Percentiles rank a stretch among this genome's conserved stretches.
Conservation (phyloP, 2,888 invertebrate species). For the Adelphocoris suturalis region DNA sequence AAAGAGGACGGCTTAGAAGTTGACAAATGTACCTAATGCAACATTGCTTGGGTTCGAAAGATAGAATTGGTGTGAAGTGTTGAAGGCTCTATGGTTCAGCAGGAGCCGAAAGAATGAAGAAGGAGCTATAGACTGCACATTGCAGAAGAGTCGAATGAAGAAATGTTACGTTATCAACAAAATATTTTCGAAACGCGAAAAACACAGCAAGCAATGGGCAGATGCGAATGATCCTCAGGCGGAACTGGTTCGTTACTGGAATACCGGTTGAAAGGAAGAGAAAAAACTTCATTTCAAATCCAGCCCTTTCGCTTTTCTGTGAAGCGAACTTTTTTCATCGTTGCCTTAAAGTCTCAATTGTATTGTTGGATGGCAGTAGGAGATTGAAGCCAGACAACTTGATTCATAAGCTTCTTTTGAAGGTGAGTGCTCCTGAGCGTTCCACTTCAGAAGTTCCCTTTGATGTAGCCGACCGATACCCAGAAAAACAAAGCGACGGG, state of each 20-base stretch:
- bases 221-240: neutral
- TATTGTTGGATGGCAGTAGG: neutral
- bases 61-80: no score
- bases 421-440: neutral
- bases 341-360: neutral
- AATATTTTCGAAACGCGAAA: neutral
- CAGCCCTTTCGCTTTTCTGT: neutral
- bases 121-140: no score
- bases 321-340: slow-evolving; percentile 7
- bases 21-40: no score
- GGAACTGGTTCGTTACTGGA: neutral
- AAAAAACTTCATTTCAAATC: neutral
- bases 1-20: no score
- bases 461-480: neutral
- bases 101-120: no score
- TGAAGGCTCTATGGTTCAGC: no score
- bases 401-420: neutral
- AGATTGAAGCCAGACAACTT: neutral
- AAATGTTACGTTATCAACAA: no score
- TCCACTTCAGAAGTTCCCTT: neutral
- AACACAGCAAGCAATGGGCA: neutral
- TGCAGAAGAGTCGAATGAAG: no score
- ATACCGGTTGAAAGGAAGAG: neutral
- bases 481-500: neutral
- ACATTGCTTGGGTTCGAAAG: no score